Base-by-base conservation (phyloP, 2,797 vertebrate genomes). In the Malacoctenus gilli region DNA sequence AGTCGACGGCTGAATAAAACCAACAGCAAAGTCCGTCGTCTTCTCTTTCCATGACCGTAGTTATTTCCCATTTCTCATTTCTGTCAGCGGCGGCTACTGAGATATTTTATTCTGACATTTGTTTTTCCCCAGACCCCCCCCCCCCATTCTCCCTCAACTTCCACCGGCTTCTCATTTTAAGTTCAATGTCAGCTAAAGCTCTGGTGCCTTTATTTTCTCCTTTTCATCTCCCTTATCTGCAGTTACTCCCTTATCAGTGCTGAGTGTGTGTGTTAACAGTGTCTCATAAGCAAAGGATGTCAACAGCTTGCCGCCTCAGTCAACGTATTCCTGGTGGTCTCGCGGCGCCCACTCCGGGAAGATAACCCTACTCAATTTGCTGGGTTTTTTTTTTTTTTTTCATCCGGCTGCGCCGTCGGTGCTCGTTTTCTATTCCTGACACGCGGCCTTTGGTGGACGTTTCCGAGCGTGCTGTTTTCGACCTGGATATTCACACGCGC, bases 171-270 rank as follows among this genome's bases (percentile, higher is more conserved):
- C 62, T 85, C 59, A 62, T 75, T 78, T 74, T 70, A 50, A 83
- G 72, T 83, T 84, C 59, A 68, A 79, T 82, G 78, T 71, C 64
- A 69, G 70, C 63, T 59, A 60, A 75, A 75, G 69, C 74, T 69
- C 59, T 52, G 31, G 60, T 59, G 77, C 64, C 82, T 84, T 85
- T 86, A 72, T 82, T 80, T 75, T 75, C 65, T 72, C 70, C 66
- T 82, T 82, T 70, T 52, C 80, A 80, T 84, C 76, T 79, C 60
- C 66, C 80, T 87, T 89, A 86, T 90, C 88, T 83, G 58, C 43
- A 51, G 71, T 58, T 49, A 59, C 54, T 54, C 47, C 50, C 80
- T 89, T 89, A 87, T 89, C 85, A 66, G 65, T 37, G 16, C 48
- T 35, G 68, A 79, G 75, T 75, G 57, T 68, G 57, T 68, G 64